Conservation (phyloP, 2,888 invertebrate species). For the Acholoe squamosa region DNA sequence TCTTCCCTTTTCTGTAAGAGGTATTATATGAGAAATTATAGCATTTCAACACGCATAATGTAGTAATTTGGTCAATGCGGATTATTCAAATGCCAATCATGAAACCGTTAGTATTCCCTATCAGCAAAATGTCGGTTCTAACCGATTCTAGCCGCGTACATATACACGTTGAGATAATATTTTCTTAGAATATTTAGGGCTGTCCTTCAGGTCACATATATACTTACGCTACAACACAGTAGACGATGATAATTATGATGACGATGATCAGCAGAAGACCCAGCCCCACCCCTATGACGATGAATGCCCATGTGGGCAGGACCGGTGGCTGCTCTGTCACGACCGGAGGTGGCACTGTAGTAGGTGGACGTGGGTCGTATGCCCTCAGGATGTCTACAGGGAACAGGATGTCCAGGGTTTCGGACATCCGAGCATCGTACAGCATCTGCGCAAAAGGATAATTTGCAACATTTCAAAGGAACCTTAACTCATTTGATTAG, state of each 20-base stretch:
- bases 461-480: too few relatives aligned
- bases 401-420: background rate
- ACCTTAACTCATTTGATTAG: too few relatives aligned
- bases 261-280: background rate
- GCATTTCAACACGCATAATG: too few relatives aligned
- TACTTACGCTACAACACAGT: background rate
- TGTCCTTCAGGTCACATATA: background rate
- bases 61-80: too few relatives aligned
- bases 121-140: too few relatives aligned
- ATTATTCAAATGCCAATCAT: too few relatives aligned
- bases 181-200: too few relatives aligned
- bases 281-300: slow-evolving; percentile 28
- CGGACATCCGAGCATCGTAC: slow-evolving; percentile 12
- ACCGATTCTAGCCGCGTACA: background rate
- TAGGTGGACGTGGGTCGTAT: slow-evolving; percentile 12
- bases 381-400: background rate
- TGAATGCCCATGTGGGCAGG: slow-evolving; percentile 13
- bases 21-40: too few relatives aligned
- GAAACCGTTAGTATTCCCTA: too few relatives aligned
- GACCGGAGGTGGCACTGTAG: slow-evolving; percentile 9
- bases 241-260: slow-evolving; percentile 8
- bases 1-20: slow-evolving; percentile 28
- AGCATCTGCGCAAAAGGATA: background rate
- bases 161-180: too few relatives aligned
- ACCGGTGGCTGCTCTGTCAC: background rate